Conservation (phyloP, 35 echinoderm and acorn worm genomes). For the Eucidaris tribuloides region DNA sequence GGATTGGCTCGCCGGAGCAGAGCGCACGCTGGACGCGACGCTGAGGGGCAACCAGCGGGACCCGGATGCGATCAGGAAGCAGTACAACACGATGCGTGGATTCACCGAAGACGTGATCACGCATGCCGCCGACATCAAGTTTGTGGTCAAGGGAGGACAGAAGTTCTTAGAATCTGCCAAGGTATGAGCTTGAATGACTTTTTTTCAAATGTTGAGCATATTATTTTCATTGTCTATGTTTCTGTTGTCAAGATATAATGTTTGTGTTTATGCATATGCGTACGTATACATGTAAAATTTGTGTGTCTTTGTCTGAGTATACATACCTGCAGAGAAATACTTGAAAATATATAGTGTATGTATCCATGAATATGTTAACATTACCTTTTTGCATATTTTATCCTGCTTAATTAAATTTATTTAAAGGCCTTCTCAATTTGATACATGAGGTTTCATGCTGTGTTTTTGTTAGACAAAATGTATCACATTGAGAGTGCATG, state of each 20-base stretch:
- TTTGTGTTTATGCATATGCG: background rate
- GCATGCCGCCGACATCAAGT: conserved; percentile 94
- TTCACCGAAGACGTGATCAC: conserved; percentile 93
- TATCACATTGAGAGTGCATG: background rate
- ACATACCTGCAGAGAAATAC: too few relatives aligned
- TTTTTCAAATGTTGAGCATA: background rate
- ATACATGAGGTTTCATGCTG: background rate
- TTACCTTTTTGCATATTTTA: too few relatives aligned
- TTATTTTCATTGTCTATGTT: background rate
- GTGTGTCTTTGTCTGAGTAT: background rate
- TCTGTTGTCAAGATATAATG: too few relatives aligned
- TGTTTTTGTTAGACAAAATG: background rate
- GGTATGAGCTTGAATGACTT: conserved; percentile 22
- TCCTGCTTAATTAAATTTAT: too few relatives aligned
- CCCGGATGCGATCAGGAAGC: conserved; percentile 55
- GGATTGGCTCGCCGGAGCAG: conserved; percentile 74
- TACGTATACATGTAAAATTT: background rate
- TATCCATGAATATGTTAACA: too few relatives aligned
- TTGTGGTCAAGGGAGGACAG: conserved; percentile 94
- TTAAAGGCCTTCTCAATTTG: background rate
- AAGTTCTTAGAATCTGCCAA: conserved; percentile 85
- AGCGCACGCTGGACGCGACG: conserved; percentile 56
- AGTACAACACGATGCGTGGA: conserved; percentile 60
- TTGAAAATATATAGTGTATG: too few relatives aligned
- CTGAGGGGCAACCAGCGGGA: conserved; percentile 54